Base-by-base conservation (phyloP, 2,113 vertebrate genomes). In the Oncorhynchus tshawytscha region DNA sequence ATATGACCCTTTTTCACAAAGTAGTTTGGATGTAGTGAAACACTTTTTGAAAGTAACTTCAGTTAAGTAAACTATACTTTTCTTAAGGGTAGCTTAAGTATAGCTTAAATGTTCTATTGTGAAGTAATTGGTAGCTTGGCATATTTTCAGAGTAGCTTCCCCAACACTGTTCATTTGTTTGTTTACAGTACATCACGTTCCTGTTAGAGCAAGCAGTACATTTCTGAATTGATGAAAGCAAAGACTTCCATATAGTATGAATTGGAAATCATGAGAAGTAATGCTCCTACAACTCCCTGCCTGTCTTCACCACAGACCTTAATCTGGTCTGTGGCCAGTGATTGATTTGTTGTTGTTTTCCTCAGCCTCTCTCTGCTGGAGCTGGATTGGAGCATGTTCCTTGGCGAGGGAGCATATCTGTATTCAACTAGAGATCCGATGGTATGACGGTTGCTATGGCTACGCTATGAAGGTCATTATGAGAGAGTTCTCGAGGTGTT, bases 391-490 rank as follows among this genome's bases (percentile, higher is more conserved):
- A 74, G 45, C 22, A 49, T 48, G 13, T 66, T n/a, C 25, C 39
- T 68, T 67, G 29, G 24, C 2, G 9, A 45, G 39, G 8, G 9
- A 45, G 9, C 34, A 15, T 31, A 76, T 81, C 74, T 74, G 74
- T 77, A 87, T 83, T 85, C 77, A 9, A 73, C 25, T 3, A 71
- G 65, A 76, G 31, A 79, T 73, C 49, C 29, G 22, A 45, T 25
- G 27, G 67, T 75, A 72, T 60, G 66, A 67, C 24, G 72, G 88
- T 90, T 91, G 84, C 89, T 78, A 89, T 90, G 77, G 86, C 71
- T 78, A 90, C 85, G 4, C 67, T 54, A 67, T 39, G 71, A 84
- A 88, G 75, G 87, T 86, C 82, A 87, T 81, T 80, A 80, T 54
- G 31, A 45, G 39, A 73, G 64, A 34, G 20, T 82, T 82, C 39